Base-by-base conservation (phyloP, 2,797 vertebrate genomes). In the Notoglanidium macrostoma region DNA sequence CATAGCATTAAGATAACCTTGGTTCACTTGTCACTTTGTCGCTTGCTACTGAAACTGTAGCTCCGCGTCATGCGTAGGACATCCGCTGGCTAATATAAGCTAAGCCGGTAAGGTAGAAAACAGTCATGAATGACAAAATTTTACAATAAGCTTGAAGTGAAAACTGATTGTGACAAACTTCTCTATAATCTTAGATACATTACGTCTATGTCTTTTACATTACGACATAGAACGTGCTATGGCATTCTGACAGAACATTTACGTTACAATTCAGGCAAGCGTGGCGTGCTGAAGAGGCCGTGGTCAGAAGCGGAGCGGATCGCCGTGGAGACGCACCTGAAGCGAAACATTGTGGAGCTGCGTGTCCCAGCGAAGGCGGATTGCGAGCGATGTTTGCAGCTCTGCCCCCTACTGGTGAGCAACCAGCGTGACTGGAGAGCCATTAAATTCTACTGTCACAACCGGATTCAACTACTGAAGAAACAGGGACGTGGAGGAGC, bases 391-490 rank as follows among this genome's bases (percentile, higher is more conserved):
- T 96, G 96, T 90, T 91, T 96, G 35, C 95, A 96, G 91, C 95
- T 94, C 91, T 96, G 96, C 90, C 96, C 96, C 5, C 91, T 96
- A 89, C 92, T 96, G 89, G 96, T 95, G 88, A 94, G 94, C 93
- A 96, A 96, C 92, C 95, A 95, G 87, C 93, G 96, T 19, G 95
- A 96, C 94, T 96, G 96, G 96, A 92, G 96, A 81, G 93, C 96
- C 0, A 96, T 96, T 92, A 96, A 96, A 92, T 96, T 96, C 90
- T 96, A 96, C 54, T 95, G 96, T 84, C 96, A 96, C 94, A 96
- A 96, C 92, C 95, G 96, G 89, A 96, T 96, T 88, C 96, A 96
- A 91, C 94, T 96, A 86, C 94, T 96, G 72, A 96, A 95, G 92
- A 96, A 96, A 92, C 96, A 96, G 90, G 94, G 94, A 21, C 92